These are phyloP conservation scores for Drosophila rubida DNA, from an alignment of 2,888 invertebrate species.

Conservation along the genomic window DNA sequence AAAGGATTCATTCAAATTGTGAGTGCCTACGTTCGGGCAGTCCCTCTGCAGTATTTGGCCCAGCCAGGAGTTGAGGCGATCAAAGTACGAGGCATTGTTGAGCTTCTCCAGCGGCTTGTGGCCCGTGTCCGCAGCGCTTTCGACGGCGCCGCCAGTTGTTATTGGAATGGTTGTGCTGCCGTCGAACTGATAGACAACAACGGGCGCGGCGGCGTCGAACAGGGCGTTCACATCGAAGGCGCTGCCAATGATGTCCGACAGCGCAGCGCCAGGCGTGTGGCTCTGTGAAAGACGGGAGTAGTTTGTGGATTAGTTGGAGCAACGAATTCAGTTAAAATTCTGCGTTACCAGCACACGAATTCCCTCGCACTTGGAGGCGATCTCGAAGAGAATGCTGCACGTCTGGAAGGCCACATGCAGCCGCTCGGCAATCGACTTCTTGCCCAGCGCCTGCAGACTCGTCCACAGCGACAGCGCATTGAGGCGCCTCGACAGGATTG, in stretches of 20 bases:
- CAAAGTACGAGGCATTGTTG: constrained; percentile 89
- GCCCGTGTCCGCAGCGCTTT: constrained; percentile 43
- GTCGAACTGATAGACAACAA: constrained; percentile 94
- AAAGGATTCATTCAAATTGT: too few relatives aligned
- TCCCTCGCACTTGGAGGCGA: constrained; percentile 87
- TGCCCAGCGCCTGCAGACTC: constrained; percentile 90
- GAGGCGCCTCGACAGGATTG: constrained; percentile 86
- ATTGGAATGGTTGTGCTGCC: constrained; percentile 78
- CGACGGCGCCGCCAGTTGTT: constrained; percentile 30
- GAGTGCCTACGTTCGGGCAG: too few relatives aligned
- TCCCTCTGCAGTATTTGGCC: constrained; percentile 95
- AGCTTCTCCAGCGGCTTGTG: constrained; percentile 83
- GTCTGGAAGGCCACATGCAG: constrained; percentile 91
- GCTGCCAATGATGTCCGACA: constrained; percentile 88
- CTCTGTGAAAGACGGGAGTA: too few relatives aligned
- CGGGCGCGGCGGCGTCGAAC: constrained; percentile 92
- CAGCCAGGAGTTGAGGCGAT: constrained; percentile 95
- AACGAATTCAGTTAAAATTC: too few relatives aligned
- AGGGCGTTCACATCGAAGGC: constrained; percentile 88
- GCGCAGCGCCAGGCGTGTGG: constrained; percentile 88
- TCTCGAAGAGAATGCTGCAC: constrained; percentile 86
- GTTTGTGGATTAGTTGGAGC: too few relatives aligned
- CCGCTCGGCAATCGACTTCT: constrained; percentile 89
- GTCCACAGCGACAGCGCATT: constrained; percentile 94
- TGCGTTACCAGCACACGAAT: constrained; percentile 90